Conservation (phyloP, 2,797 vertebrate species). For the Perodicticus potto region DNA sequence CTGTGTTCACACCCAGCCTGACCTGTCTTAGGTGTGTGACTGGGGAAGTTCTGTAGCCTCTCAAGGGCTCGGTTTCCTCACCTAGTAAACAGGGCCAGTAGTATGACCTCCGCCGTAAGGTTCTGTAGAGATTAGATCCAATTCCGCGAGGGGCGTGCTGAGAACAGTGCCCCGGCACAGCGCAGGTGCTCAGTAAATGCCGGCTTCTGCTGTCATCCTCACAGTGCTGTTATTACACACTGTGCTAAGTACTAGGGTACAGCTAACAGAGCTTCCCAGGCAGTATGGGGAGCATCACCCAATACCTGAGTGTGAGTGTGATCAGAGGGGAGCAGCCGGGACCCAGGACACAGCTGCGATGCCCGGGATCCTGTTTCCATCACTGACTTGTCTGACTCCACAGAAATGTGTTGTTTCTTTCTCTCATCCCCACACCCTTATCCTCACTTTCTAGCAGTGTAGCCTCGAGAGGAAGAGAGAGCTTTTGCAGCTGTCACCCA, state of each 20-base stretch:
- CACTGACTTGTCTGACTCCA: neutral
- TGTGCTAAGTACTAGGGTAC: neutral
- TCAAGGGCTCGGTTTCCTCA: neutral
- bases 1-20: neutral
- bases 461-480: neutral
- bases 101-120: neutral
- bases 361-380: neutral
- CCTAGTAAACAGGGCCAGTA: neutral
- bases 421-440: too few species aligned
- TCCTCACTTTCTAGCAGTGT: neutral
- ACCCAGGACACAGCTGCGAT: neutral
- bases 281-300: neutral
- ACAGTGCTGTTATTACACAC: neutral
- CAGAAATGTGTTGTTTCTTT: neutral
- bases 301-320: neutral
- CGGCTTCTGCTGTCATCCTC: too few species aligned
- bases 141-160: neutral
- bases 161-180: too few species aligned
- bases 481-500: neutral
- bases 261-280: neutral
- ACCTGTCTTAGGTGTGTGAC: neutral
- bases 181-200: neutral
- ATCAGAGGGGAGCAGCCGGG: neutral
- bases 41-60: neutral
- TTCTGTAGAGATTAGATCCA: neutral